phyloP scores from a whole-genome alignment of 2,888 invertebrate species.

The Sicus ferrugineus region DNA sequence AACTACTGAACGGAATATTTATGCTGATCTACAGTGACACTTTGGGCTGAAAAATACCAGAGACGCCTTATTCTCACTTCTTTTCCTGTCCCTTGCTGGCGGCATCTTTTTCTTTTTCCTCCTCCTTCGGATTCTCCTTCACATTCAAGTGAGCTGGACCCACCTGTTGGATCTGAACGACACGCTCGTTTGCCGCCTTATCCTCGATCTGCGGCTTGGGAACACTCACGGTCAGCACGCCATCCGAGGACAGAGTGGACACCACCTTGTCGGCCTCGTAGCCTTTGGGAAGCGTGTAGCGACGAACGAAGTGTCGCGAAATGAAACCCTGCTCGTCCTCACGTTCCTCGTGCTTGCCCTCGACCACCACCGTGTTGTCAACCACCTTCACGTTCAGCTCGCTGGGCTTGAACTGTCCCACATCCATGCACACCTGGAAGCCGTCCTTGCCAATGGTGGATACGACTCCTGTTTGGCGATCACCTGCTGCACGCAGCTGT shows the following conservation, averaged over 20 bases:
- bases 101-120: slow-evolving; percentile 19
- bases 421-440: slow-evolving; percentile 77
- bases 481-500: slow-evolving; percentile 66
- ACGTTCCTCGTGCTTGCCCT: slow-evolving; percentile 80
- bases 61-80: no score
- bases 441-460: slow-evolving; percentile 69
- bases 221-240: slow-evolving; percentile 74
- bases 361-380: slow-evolving; percentile 73
- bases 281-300: slow-evolving; percentile 78
- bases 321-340: slow-evolving; percentile 77
- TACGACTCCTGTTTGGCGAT: slow-evolving; percentile 56
- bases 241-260: slow-evolving; percentile 79
- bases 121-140: slow-evolving; percentile 59
- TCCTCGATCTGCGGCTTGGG: slow-evolving; percentile 65
- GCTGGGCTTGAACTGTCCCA: slow-evolving; percentile 79
- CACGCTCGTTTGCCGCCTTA: slow-evolving; percentile 65
- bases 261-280: slow-evolving; percentile 77
- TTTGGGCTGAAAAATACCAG: no score
- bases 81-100: background rate
- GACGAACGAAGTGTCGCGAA: slow-evolving; percentile 76
- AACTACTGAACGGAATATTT: no score
- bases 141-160: slow-evolving; percentile 68
- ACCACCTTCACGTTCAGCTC: slow-evolving; percentile 81
- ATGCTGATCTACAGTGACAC: no score
- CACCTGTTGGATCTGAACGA: slow-evolving; percentile 71